phyloP scores from a whole-genome alignment of 23 tunicate genomes.

The Aplidium turbinatum region DNA sequence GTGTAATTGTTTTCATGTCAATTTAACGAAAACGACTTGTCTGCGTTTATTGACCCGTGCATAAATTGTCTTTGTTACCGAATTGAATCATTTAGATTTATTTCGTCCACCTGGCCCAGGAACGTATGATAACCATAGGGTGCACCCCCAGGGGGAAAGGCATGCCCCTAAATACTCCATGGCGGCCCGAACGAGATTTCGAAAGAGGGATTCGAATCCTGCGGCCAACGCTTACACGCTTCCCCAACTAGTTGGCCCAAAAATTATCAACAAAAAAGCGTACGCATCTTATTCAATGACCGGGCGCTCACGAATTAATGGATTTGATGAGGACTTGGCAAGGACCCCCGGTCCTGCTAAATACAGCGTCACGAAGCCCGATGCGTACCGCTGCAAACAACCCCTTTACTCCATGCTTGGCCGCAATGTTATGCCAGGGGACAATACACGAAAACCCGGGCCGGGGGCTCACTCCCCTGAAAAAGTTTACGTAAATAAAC shows the following conservation, averaged over 20 bases:
- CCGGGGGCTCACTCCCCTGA: constrained; percentile 97
- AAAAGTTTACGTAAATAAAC: constrained; percentile 76
- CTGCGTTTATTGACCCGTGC: too few species aligned
- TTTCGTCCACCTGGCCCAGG: constrained; percentile 97
- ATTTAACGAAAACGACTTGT: too few species aligned
- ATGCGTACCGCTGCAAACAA: constrained; percentile 59
- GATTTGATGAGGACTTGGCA: constrained; percentile 87
- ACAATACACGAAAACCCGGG: constrained; percentile 86
- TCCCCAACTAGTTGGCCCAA: constrained; percentile 85
- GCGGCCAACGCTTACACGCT: constrained; percentile 87
- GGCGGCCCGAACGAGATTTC: constrained; percentile 70
- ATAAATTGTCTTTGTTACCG: too few species aligned
- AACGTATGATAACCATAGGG: constrained; percentile 77
- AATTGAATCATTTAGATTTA: constrained; percentile 36
- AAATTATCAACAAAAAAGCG: constrained; percentile 77
- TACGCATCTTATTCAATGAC: constrained; percentile 84
- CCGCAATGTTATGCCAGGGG: constrained; percentile 91
- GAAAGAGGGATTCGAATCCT: constrained; percentile 86
- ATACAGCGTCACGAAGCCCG: constrained; percentile 64
- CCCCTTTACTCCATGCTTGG: constrained; percentile 91
- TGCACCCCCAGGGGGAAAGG: constrained; percentile 92
- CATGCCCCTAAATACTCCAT: constrained; percentile 90
- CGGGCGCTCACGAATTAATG: constrained; percentile 63
- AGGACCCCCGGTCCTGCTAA: constrained; percentile 92
- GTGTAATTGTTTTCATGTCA: too few species aligned